Evolutionary conservation across 2,113 vertebrate genomes (phyloP), one percentile per base, ranked within the genome.

Genomic region (Girardinichthys multiradiatus): DNA sequence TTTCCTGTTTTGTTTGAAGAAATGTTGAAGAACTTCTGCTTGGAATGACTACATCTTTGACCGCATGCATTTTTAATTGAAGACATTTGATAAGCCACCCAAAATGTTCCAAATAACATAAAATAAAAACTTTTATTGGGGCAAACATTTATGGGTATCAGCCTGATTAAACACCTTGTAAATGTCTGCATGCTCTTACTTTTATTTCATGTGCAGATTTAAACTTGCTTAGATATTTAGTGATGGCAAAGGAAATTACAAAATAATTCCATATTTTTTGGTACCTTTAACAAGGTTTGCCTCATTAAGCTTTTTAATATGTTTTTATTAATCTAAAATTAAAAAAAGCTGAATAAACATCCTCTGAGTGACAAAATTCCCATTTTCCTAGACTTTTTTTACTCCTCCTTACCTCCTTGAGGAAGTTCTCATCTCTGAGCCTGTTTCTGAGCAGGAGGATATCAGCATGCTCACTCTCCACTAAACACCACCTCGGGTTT

Each of bases 391-490:
- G 3, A 31, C 21, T 21, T n/a, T n/a, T n/a, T n/a, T 30, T 5
- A 19, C 2, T 19, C 6, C 3, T 4, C 24, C 72, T 80, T 81
- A 96, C 96, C 95, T 95, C 93, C 76, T 90, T 84, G 75, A 95
- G 93, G 80, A 95, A 94, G 80, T 85, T 79, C 74, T 88, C 90
- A 62, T 97, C 93, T 91, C 93, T 91, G 76, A 96, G 94, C 64
- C 95, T 92, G 82, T 91, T 94, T 88, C 95, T 93, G 89, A 96
- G 96, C 59, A 96, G 89, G 37, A 95, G 88, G 72, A 96, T 93
- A 69, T 96, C 94, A 0, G 91, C 85, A 67, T 96, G 87, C 8
- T 86, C 78, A 57, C 89, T 89, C 72, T 90, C 87, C 66, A 87
- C 94, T 31, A 95, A 48, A 63, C 93, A 91, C 85, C 92, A 93